These are phyloP conservation scores for Coelopa frigida DNA, from an alignment of 1,140 invertebrate genomes.

Conservation along the genomic window DNA sequence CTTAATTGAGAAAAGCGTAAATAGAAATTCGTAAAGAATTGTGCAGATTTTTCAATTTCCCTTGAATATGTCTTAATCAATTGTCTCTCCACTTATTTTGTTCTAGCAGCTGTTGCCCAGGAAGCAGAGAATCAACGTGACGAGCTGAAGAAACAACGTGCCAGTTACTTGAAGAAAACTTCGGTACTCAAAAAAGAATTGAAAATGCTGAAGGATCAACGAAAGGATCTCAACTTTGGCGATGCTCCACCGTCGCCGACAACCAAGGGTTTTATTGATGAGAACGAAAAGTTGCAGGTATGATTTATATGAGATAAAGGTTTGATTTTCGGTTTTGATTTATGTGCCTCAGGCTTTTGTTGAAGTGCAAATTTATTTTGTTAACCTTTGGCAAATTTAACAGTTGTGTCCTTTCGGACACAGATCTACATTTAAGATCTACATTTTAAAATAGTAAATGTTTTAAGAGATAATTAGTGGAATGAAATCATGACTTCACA, in stretches of 20 bases:
- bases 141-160: slow-evolving; percentile 65
- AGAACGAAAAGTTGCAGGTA: slow-evolving; percentile 76
- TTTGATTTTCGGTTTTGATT: not conserved
- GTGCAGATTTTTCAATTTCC: too few species aligned
- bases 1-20: too few species aligned
- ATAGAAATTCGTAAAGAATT: too few species aligned
- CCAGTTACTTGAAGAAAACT: slow-evolving; percentile 68
- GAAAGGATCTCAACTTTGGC: slow-evolving; percentile 59
- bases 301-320: slow-evolving; percentile 20
- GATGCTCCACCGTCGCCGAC: slow-evolving; percentile 57
- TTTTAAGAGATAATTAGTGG: too few species aligned
- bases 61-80: too few species aligned
- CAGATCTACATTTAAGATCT: not conserved
- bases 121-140: slow-evolving; percentile 73
- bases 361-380: not conserved
- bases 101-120: slow-evolving; percentile 63
- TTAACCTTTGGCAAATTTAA: not conserved
- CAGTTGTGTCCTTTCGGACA: not conserved
- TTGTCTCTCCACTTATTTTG: too few species aligned
- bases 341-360: slow-evolving; percentile 1
- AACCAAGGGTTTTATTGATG: slow-evolving; percentile 63
- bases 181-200: slow-evolving; percentile 63
- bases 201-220: slow-evolving; percentile 66
- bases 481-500: too few species aligned
- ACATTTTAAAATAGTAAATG: too few species aligned